These are phyloP conservation scores for Xiphorhynchus elegans DNA, from an alignment of 2,113 vertebrate genomes.

Conservation along the genomic window DNA sequence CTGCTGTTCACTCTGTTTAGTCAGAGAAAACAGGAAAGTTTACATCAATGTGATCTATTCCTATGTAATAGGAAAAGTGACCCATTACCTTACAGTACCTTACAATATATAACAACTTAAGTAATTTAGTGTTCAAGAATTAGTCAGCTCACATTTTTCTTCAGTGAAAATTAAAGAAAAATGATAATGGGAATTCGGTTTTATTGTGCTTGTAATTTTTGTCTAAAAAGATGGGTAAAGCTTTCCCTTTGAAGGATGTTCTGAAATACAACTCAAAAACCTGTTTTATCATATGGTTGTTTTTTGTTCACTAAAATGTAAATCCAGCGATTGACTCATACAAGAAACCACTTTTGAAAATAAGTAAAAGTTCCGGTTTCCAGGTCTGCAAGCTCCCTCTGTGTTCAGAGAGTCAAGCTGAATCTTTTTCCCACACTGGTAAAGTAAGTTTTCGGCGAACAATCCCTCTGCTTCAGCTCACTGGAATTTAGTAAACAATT, in stretches of 20 bases:
- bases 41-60: background rate
- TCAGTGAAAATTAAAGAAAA: background rate
- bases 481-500: constrained; percentile 39
- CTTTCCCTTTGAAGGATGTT: background rate
- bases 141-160: background rate
- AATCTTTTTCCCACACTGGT: background rate
- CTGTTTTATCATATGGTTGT: background rate
- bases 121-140: background rate
- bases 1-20: background rate
- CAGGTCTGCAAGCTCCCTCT: background rate
- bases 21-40: background rate
- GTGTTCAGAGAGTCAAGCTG: background rate
- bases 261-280: background rate
- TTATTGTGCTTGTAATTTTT: background rate
- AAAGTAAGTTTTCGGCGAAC: background rate
- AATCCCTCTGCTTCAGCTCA: background rate
- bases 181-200: background rate
- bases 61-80: background rate
- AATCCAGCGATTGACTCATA: background rate
- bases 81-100: background rate
- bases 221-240: background rate
- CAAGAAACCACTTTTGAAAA: background rate
- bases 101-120: background rate
- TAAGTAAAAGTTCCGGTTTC: background rate
- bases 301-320: background rate